Base-by-base conservation (phyloP, 1,140 invertebrate genomes). In the Melitaea cinxia region DNA sequence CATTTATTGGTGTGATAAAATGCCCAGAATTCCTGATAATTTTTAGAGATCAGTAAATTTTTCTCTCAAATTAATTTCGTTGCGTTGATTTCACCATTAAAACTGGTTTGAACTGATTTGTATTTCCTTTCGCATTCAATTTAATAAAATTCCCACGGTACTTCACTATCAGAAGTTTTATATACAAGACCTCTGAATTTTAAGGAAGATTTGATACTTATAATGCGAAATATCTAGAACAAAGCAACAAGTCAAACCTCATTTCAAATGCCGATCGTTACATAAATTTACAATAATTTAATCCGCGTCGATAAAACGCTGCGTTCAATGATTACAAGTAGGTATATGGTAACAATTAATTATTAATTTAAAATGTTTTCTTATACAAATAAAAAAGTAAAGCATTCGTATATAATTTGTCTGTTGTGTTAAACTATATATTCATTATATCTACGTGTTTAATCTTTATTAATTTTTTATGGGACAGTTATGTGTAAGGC, bases 261-360 rank as follows among this genome's bases (percentile, higher is more conserved):
- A 63, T 68, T 70, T 70, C 61, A 39, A 66, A 78, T 47, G 70
- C 70, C 71, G 65, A 61, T 72, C 52, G 61, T 66, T 74, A 60
- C 73, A 79, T 83, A 77, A 77, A 81, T 83, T 81, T 71, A 69
- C 75, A 75, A 80, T 74, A 75, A 81, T 79, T 78, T 69, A 65
- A 65, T 68, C 63, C 68, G 67, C 50, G n/a, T 37, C 35, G 7
- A 35, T 35, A n/a, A 12, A 33, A 9, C 37, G 6, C n/a, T 2
- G 2, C 14, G n/a, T 76, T 47, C n/a, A 30, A 9, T 58, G 14
- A n/a, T 23, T 47, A n/a, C n/a, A n/a, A n/a, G n/a, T n/a, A n/a
- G n/a, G n/a, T n/a, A n/a, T n/a, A 53, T 30, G n/a, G 2, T 19
- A 30, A 1, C 15, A 17, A 45, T 45, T 45, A 45, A 42, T 5